A percentile compares a stretch with the other conserved stretches of the same genome.
Evolutionary conservation across 2,797 vertebrate genomes (phyloP).

Genomic region (Heliangelus exortis): DNA sequence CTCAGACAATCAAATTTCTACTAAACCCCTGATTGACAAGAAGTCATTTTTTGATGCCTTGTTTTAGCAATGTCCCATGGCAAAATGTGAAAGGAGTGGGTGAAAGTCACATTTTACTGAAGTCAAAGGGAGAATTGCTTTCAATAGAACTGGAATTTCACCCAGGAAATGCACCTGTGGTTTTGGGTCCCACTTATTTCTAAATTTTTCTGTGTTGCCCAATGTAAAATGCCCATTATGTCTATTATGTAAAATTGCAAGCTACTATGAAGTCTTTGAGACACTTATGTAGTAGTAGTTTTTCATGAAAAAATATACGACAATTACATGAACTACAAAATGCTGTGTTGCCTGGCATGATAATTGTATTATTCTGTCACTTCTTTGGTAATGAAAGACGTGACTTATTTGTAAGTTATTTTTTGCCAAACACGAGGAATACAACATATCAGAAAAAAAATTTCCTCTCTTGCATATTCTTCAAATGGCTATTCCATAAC

Average conservation of each 20-base stretch:
- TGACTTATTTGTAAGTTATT: neutral
- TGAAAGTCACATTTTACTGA: slow-evolving; percentile 4
- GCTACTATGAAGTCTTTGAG: neutral
- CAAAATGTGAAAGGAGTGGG: neutral
- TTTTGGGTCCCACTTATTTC: neutral
- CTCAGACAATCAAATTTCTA: slow-evolving; percentile 29
- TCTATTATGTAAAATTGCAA: neutral
- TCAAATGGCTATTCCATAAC: neutral
- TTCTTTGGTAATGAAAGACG: slow-evolving; percentile 35
- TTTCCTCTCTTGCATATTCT: neutral
- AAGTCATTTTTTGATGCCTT: slow-evolving; percentile 2
- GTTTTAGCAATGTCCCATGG: neutral
- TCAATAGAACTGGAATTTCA: neutral
- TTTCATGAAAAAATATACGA: slow-evolving; percentile 25
- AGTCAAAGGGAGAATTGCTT: neutral
- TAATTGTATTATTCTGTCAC: slow-evolving; percentile 40
- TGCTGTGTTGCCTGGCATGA: neutral
- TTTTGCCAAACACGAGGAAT: slow-evolving; percentile 20
- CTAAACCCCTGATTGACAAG: slow-evolving; percentile 28
- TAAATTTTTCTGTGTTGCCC: neutral
- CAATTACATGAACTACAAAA: slow-evolving; percentile 49
- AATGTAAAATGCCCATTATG: neutral
- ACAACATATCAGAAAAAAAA: neutral
- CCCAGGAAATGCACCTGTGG: neutral
- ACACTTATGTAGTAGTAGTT: slow-evolving; percentile 39